Evolutionary conservation across 2,113 vertebrate genomes (phyloP), one percentile per base, ranked within the genome.

Genomic region (Opisthocomus hoazin): DNA sequence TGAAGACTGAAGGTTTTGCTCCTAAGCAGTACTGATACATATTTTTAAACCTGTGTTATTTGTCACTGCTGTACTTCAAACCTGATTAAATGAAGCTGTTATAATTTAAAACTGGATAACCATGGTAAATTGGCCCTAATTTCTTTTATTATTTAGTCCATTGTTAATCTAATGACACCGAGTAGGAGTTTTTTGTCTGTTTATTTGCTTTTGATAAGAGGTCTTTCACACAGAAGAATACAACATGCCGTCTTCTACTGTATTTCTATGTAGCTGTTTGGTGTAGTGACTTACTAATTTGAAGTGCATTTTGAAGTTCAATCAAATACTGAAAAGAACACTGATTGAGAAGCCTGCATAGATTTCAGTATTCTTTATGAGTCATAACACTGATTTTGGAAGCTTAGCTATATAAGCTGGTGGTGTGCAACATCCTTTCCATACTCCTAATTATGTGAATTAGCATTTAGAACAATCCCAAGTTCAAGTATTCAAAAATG

Each of bases 401-500:
- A 93, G 92, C 89, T 90, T 78, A 96, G 85, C 95, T 66, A 66
- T 88, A 89, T 36, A 76, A 96, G 92, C 83, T 96, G 92, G 88
- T 84, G 81, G 91, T 87, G 45, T 94, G 89, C 74, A 95, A 85
- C 91, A 95, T 92, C 95, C 58, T 93, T 93, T 83, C 75, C 74
- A 71, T 77, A 78, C 56, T 90, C 71, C 63, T 80, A 95, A 96
- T 96, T 96, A 96, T 34, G 57, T 73, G 91, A 95, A 95, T 96
- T 96, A 96, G 77, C 95, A 96, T 94, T 96, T 92, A 96, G 61
- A 93, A 97, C 96, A 96, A 96, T 95, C 74, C 58, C 94, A 96
- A 96, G 27, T 96, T 96, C 96, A 96, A 96, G 96, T 97, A 96
- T 96, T 96, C 90, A 96, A 96, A 96, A 97, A 96, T 96, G 94